Evolutionary conservation across 2,888 invertebrate genomes (phyloP).

Genomic region (Xestobium rufovillosum): DNA sequence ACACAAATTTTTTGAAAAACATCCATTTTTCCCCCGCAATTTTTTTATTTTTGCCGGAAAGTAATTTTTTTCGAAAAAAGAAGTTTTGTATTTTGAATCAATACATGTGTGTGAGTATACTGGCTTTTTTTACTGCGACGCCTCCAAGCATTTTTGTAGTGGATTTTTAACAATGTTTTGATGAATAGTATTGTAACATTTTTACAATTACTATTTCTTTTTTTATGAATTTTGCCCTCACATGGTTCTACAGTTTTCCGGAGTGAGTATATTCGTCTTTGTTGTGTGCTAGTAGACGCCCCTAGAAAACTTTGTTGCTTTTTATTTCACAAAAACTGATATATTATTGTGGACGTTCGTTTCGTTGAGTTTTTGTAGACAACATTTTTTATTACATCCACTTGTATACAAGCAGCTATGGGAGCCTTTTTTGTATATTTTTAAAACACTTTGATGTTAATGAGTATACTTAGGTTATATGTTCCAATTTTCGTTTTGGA

Average conservation of each 20-base stretch:
- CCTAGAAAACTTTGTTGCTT: conserved; percentile 34
- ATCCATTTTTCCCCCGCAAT: conserved; percentile 11
- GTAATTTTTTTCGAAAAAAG: conserved; percentile 22
- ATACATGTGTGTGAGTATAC: conserved; percentile 66
- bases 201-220: conserved; percentile 44
- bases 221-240: conserved; percentile 64
- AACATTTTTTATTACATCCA: not conserved
- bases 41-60: conserved; percentile 19
- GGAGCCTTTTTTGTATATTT: not conserved
- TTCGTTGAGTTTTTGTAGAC: not conserved
- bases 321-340: conserved; percentile 9
- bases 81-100: conserved; percentile 44
- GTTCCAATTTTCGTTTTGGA: conserved; percentile 30
- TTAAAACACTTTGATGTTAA: not conserved
- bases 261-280: conserved; percentile 63
- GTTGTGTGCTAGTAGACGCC: conserved; percentile 44
- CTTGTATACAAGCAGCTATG: not conserved
- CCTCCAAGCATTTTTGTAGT: conserved; percentile 47
- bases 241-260: conserved; percentile 60
- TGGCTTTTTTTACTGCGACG: conserved; percentile 27
- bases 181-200: conserved; percentile 27
- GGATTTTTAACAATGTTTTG: conserved; percentile 38
- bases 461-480: conserved; percentile 19
- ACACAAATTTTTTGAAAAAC: conserved; percentile 15
- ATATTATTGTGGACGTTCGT: too few relatives aligned